Percentiles rank a stretch among this genome's conserved stretches.
Conservation (phyloP, 2,113 vertebrate genomes). For the Mesitornis unicolor region DNA sequence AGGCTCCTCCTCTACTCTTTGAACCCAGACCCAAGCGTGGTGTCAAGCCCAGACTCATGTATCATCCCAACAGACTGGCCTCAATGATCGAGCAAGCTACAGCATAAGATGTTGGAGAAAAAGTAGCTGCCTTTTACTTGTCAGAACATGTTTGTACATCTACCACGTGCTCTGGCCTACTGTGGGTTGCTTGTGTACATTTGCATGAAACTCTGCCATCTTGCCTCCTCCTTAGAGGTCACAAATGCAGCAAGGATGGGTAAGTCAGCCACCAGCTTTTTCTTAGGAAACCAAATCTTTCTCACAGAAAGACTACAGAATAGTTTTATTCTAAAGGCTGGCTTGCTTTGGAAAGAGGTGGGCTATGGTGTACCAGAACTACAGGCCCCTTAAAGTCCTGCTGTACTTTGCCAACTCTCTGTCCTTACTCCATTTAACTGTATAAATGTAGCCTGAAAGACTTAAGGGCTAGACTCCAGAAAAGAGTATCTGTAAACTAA, state of each 20-base stretch:
- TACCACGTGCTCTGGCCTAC: neutral
- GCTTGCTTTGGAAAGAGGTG: neutral
- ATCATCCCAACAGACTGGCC: neutral
- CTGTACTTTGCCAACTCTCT: neutral
- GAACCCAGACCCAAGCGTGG: neutral
- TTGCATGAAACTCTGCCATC: neutral
- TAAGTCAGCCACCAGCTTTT: neutral
- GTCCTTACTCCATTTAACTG: neutral
- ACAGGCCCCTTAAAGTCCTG: neutral
- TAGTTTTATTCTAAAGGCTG: neutral
- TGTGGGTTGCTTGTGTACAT: fast-evolving
- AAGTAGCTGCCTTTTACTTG: neutral
- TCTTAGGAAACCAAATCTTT: neutral
- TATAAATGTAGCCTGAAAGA: neutral
- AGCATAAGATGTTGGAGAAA: neutral
- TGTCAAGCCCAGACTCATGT: neutral
- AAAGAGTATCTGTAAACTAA: neutral
- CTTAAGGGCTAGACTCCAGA: neutral
- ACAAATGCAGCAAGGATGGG: neutral
- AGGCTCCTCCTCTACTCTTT: neutral
- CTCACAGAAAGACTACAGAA: neutral
- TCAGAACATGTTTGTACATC: neutral
- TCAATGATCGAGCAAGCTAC: neutral
- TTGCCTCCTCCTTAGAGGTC: neutral
- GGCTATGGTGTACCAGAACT: neutral